Evolutionary conservation across 2,113 vertebrate species (phyloP).

Genomic region (Hemicordylus capensis): DNA sequence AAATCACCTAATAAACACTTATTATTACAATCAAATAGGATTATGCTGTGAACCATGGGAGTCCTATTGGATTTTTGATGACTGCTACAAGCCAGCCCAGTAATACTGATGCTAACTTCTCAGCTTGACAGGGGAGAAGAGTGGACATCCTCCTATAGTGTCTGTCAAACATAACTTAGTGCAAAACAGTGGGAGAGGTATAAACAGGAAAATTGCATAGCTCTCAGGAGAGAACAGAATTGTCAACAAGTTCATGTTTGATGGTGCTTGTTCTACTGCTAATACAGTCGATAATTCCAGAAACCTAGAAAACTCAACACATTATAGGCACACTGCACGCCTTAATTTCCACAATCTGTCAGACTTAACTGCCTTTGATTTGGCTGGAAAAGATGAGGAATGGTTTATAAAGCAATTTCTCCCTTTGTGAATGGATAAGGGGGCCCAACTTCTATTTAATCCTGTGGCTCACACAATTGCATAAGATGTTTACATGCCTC

Average conservation of each 20-base stretch:
- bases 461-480: not conserved
- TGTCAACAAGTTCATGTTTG: not conserved
- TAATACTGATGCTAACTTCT: not conserved
- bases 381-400: not conserved
- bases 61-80: not conserved
- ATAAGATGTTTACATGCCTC: not conserved
- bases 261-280: not conserved
- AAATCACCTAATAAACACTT: constrained; percentile 5
- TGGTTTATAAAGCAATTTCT: not conserved
- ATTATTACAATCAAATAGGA: constrained; percentile 10
- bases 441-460: not conserved
- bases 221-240: not conserved
- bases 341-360: not conserved
- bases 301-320: not conserved
- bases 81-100: not conserved
- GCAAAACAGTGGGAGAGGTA: constrained; percentile 5
- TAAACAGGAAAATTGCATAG: not conserved
- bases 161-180: constrained; percentile 1
- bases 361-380: not conserved
- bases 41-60: not conserved
- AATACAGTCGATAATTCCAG: not conserved
- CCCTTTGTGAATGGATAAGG: not conserved
- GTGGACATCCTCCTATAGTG: constrained; percentile 2
- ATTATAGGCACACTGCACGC: not conserved
- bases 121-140: constrained; percentile 9